A percentile compares a stretch with the other conserved stretches of the same genome.
phyloP scores from a whole-genome alignment of 2,888 invertebrate species.

The Cryptocheilus praepositus region DNA sequence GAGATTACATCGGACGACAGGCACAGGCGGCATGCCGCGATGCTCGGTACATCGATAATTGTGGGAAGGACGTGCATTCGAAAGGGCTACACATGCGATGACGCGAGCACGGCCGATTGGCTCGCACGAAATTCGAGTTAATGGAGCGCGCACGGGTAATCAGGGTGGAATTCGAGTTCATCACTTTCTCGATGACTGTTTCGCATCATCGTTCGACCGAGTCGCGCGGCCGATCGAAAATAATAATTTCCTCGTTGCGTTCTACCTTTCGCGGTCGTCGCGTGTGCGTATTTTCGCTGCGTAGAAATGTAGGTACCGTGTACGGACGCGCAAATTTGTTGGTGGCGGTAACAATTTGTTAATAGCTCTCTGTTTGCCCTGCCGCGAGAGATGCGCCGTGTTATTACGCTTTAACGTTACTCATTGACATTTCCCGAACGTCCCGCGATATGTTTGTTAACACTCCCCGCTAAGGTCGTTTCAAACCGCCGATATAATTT shows the following conservation, averaged over 20 bases:
- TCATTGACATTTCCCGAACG: no score
- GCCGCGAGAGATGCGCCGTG: no score
- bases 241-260: constrained; percentile 47
- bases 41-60: constrained; percentile 37
- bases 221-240: constrained; percentile 45
- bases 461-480: no score
- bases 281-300: background rate
- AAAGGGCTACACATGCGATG: constrained; percentile 46
- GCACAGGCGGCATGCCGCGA: background rate
- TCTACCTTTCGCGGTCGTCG: background rate
- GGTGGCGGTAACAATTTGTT: no score
- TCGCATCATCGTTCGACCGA: constrained; percentile 50
- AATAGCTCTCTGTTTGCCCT: no score
- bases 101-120: constrained; percentile 55
- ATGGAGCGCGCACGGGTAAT: constrained; percentile 57
- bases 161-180: constrained; percentile 59
- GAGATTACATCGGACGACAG: background rate
- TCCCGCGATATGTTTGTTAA: no score
- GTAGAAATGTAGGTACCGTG: no score
- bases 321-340: no score
- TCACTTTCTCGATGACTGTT: constrained; percentile 60
- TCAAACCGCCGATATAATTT: no score
- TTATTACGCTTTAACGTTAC: no score
- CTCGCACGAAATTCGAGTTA: constrained; percentile 58
- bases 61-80: constrained; percentile 42